Conservation (phyloP, 2,797 vertebrate genomes). For the Pseudotriccus pelzelni region DNA sequence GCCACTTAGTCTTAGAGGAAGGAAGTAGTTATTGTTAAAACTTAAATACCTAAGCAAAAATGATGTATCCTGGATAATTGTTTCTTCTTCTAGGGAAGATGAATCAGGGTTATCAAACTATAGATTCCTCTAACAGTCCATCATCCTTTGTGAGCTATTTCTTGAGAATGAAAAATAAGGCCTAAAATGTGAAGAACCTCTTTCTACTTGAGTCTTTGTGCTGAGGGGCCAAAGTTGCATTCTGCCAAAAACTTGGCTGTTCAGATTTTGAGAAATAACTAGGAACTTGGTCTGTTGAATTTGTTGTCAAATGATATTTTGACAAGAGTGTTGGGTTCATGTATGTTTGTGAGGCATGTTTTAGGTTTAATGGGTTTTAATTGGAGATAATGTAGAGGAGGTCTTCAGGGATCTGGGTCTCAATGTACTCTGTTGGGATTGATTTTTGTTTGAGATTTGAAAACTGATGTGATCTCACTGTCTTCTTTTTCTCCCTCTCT, state of each 20-base stretch:
- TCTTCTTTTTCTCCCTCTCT: neutral
- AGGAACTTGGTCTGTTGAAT: neutral
- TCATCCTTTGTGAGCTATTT: neutral
- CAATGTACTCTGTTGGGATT: fast-evolving
- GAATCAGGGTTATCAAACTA: neutral
- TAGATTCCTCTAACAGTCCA: neutral
- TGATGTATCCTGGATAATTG: neutral
- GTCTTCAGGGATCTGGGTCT: neutral
- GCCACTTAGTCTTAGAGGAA: neutral
- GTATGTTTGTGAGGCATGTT: neutral
- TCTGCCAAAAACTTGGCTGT: neutral
- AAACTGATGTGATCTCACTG: neutral
- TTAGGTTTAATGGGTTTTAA: neutral
- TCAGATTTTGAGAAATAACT: neutral
- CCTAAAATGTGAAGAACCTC: neutral
- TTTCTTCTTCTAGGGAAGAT: neutral
- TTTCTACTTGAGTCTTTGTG: neutral
- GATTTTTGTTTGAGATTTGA: neutral
- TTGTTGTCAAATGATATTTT: neutral
- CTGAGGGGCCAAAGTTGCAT: neutral
- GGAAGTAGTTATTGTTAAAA: neutral
- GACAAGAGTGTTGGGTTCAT: neutral
- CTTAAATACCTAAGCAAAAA: neutral
- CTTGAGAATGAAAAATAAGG: neutral
- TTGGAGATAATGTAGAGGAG: neutral